Percentiles rank a stretch among this genome's conserved stretches.
Conservation (phyloP, 92 coral and sea anemone species). For the Desmophyllum pertusum region DNA sequence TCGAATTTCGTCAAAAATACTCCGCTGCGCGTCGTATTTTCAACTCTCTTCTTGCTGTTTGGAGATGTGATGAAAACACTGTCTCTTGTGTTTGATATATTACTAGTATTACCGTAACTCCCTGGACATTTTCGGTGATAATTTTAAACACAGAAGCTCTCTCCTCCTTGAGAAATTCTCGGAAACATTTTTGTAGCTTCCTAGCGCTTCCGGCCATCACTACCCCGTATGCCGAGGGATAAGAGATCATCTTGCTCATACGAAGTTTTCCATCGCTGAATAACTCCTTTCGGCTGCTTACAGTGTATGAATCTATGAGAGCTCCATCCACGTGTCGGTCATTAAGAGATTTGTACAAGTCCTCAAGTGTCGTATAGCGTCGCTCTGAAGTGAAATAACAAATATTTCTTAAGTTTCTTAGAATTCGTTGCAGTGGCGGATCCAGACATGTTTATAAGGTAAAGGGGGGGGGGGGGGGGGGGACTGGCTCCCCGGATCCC, state of each 20-base stretch:
- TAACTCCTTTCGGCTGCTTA: conserved; percentile 72
- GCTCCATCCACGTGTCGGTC: conserved; percentile 79
- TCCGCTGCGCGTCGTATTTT: too few species aligned
- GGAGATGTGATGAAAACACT: too few species aligned
- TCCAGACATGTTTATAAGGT: too few species aligned
- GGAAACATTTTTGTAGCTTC: conserved; percentile 78
- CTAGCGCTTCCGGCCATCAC: conserved; percentile 88
- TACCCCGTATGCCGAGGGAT: conserved; percentile 77
- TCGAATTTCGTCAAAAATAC: too few species aligned
- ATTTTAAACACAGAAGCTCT: conserved; percentile 71
- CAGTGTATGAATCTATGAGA: conserved; percentile 79
- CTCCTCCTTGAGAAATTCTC: conserved; percentile 72
- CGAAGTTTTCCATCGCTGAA: conserved; percentile 71
- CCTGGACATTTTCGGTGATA: conserved; percentile 67
- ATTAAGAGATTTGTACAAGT: conserved; percentile 65
- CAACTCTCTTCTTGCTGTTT: too few species aligned
- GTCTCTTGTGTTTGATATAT: too few species aligned
- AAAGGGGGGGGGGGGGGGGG: too few species aligned
- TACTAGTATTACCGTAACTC: conserved; percentile 57
- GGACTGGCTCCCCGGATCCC: too few species aligned
- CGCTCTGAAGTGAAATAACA: conserved; percentile 40
- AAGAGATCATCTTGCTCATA: conserved; percentile 65
- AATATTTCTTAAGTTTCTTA: too few species aligned
- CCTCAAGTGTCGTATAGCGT: conserved; percentile 71
- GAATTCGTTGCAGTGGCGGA: too few species aligned